phyloP scores from a whole-genome alignment of 1,140 invertebrate genomes.

The Pantala flavescens region DNA sequence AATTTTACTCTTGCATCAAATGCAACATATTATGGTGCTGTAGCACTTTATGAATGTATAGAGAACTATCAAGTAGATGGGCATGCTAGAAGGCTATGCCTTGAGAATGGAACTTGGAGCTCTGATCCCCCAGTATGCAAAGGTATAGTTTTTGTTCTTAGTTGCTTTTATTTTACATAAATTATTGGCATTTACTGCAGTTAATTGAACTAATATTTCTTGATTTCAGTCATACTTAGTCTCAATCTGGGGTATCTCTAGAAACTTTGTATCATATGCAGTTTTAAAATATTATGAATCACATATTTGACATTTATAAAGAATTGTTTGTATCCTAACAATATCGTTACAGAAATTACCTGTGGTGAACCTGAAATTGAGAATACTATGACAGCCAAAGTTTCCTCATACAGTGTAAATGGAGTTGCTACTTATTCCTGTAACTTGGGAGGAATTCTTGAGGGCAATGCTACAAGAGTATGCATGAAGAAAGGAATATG shows the following conservation, averaged over 20 bases:
- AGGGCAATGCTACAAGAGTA: constrained; percentile 66
- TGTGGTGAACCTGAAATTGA: constrained; percentile 56
- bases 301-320: too few relatives aligned
- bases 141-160: constrained; percentile 35
- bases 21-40: constrained; percentile 74
- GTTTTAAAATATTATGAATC: too few relatives aligned
- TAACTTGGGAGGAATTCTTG: constrained; percentile 63
- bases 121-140: constrained; percentile 63
- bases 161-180: too few relatives aligned
- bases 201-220: not conserved
- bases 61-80: constrained; percentile 71
- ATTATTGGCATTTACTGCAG: constrained; percentile 18
- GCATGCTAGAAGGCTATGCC: constrained; percentile 65
- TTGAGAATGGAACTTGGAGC: constrained; percentile 82
- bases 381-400: constrained; percentile 45
- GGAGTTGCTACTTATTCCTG: constrained; percentile 71
- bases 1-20: constrained; percentile 67
- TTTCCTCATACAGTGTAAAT: constrained; percentile 58
- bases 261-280: too few relatives aligned
- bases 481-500: constrained; percentile 70
- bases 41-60: constrained; percentile 73
- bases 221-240: too few relatives aligned
- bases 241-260: too few relatives aligned
- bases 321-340: too few relatives aligned
- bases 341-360: constrained; percentile 53